phyloP scores from a whole-genome alignment of 2,113 vertebrate genomes.

The Paratilapia polleni region DNA sequence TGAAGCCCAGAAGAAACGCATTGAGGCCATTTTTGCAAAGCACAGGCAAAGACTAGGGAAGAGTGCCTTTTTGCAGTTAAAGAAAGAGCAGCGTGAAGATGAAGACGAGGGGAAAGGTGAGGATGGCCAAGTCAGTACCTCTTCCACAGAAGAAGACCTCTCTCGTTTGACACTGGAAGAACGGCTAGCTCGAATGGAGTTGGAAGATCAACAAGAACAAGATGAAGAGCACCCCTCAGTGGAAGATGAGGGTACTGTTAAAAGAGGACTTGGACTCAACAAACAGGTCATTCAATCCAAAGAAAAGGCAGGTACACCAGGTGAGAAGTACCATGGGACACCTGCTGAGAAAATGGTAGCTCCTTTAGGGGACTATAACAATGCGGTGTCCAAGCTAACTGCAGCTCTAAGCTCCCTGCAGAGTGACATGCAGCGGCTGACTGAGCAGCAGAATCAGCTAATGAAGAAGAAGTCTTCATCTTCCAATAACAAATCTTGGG shows the following conservation, averaged over 20 bases:
- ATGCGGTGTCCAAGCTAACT: conserved; percentile 89
- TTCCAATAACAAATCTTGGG: conserved; percentile 79
- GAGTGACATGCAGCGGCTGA: conserved; percentile 90
- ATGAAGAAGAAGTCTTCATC: conserved; percentile 79
- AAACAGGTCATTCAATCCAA: conserved; percentile 75
- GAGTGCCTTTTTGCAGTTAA: conserved; percentile 88
- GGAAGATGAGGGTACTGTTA: conserved; percentile 35
- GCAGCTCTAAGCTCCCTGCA: conserved; percentile 88
- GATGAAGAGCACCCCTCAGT: conserved; percentile 42
- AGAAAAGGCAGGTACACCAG: conserved; percentile 68
- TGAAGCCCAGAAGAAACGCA: conserved; percentile 93
- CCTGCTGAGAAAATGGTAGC: conserved; percentile 69
- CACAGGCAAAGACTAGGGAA: conserved; percentile 91
- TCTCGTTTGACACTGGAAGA: conserved; percentile 73
- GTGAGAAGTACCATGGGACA: conserved; percentile 64
- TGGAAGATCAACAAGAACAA: conserved; percentile 68
- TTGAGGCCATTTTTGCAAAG: conserved; percentile 93
- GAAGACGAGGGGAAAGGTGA: conserved; percentile 56
- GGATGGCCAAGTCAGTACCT: conserved; percentile 42
- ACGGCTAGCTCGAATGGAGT: conserved; percentile 77
- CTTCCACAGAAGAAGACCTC: conserved; percentile 73
- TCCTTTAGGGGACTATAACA: conserved; percentile 90
- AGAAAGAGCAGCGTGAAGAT: conserved; percentile 76
- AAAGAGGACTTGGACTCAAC: conserved; percentile 38
- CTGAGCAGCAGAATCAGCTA: conserved; percentile 88